Evolutionary conservation across 1,140 invertebrate species (phyloP), one percentile per base, ranked within the genome.

Genomic region (Cepaea nemoralis): DNA sequence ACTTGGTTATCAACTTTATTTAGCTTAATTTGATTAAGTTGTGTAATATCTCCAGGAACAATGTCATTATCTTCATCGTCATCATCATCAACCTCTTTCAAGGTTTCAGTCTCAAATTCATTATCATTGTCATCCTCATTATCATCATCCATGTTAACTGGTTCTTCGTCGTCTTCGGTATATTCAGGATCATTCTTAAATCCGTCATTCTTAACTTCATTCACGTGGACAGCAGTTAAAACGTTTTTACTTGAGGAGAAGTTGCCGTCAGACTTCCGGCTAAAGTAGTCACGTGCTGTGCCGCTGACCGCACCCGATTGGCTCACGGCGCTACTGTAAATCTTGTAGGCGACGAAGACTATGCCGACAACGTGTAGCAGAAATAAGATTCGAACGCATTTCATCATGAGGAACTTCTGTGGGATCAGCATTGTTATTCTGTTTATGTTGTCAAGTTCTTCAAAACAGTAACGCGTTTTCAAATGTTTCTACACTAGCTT

Each of bases 41-140:
- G n/a, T n/a, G n/a, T n/a, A n/a, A n/a, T n/a, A n/a, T n/a, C n/a
- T n/a, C n/a, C n/a, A n/a, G n/a, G n/a, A n/a, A n/a, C n/a, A n/a
- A n/a, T n/a, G n/a, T n/a, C n/a, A n/a, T n/a, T 40, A 24, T 80
- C 66, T 27, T 31, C 40, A 35, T 80, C 77, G 24, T 70, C 77
- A 16, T 42, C 37, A 24, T 67, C 55, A 63, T 67, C 63, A 37
- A 67, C 55, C 2, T 45, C 31, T 19, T 55, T 14, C 42, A 45
- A 45, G 19, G 16, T 55, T 22, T 8, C 50, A 55, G 19, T 55
- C 22, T 55, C 50, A 14, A 55, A 2, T 55, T 55, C 50, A 10
- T 55, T 24, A 2, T 55, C 50, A 14, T 19, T 22, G 2, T 55
- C 50, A 45, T 45, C 42, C 19, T 45, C 42, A 45, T 19, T 45